phyloP scores from a whole-genome alignment of 2,888 invertebrate genomes.

The Eurytoma adleriae region DNA sequence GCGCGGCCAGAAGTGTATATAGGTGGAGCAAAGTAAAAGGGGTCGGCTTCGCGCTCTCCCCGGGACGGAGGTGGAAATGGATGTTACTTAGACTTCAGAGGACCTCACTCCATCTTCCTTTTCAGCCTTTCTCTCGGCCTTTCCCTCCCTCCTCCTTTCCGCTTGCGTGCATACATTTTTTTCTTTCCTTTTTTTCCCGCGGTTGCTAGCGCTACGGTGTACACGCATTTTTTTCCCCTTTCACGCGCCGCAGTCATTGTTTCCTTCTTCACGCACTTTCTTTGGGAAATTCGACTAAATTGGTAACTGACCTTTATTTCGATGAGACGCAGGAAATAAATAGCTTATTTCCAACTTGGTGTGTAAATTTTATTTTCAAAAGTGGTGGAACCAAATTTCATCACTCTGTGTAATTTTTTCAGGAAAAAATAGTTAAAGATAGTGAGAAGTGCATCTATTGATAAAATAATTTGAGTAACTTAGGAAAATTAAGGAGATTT shows the following conservation, averaged over 20 bases:
- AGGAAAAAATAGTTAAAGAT: too few species aligned
- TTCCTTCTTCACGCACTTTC: slow-evolving; percentile 1
- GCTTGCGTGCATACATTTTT: background rate
- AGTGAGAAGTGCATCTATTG: too few species aligned
- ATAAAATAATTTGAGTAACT: too few species aligned
- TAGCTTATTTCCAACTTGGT: too few species aligned
- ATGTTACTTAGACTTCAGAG: slow-evolving; percentile 71
- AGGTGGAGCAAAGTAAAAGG: slow-evolving; percentile 68
- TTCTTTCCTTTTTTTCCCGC: slow-evolving; percentile 1
- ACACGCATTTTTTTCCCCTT: slow-evolving; percentile 1
- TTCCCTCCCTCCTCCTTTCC: background rate
- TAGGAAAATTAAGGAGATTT: too few species aligned
- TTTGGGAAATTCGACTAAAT: too few species aligned
- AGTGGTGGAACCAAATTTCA: too few species aligned
- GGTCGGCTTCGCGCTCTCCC: slow-evolving; percentile 57
- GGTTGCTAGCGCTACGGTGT: background rate
- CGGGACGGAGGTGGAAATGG: slow-evolving; percentile 67
- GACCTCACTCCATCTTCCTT: slow-evolving; percentile 53
- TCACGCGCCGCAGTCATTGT: slow-evolving; percentile 28
- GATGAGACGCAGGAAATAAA: too few species aligned
- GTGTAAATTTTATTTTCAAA: too few species aligned
- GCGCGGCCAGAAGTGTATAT: slow-evolving; percentile 65
- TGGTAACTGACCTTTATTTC: too few species aligned
- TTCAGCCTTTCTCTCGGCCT: background rate
- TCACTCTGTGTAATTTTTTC: too few species aligned